Conservation (phyloP, 2,888 invertebrate species). For the Alentia gelatinosa region DNA sequence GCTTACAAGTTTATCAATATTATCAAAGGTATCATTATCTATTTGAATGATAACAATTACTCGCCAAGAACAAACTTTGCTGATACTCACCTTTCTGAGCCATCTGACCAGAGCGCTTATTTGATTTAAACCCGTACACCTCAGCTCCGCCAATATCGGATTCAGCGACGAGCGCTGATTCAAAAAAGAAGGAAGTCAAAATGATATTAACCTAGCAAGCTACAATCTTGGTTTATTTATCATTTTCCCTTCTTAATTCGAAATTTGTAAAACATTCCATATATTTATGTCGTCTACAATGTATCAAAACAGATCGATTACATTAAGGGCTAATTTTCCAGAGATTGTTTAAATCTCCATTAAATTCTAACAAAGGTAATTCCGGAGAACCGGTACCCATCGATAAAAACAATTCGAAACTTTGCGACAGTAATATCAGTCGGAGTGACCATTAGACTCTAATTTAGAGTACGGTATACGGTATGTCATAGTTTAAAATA, state of each 20-base stretch:
- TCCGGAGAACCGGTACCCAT: neutral
- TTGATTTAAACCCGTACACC: conserved; percentile 75
- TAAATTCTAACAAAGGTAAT: neutral
- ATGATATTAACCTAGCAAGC: neutral
- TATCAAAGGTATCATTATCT: neutral
- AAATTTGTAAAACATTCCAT: neutral
- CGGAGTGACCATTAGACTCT: neutral
- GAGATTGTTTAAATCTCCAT: neutral
- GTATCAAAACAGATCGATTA: neutral
- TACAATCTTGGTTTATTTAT: neutral
- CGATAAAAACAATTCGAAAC: neutral
- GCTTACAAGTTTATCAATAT: neutral
- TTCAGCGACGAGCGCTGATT: conserved; percentile 60
- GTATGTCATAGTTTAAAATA: neutral
- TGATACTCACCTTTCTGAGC: conserved; percentile 69
- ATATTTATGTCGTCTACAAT: neutral
- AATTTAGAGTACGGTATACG: neutral
- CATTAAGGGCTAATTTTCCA: neutral
- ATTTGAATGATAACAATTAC: no score
- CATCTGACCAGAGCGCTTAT: conserved; percentile 76
- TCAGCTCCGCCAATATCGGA: conserved; percentile 69
- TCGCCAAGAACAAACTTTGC: neutral
- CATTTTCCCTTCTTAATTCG: no score
- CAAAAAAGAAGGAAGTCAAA: neutral
- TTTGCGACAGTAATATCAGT: neutral